phyloP scores from a whole-genome alignment of 2,888 invertebrate genomes.

The Hydrotaea cyrtoneurina region DNA sequence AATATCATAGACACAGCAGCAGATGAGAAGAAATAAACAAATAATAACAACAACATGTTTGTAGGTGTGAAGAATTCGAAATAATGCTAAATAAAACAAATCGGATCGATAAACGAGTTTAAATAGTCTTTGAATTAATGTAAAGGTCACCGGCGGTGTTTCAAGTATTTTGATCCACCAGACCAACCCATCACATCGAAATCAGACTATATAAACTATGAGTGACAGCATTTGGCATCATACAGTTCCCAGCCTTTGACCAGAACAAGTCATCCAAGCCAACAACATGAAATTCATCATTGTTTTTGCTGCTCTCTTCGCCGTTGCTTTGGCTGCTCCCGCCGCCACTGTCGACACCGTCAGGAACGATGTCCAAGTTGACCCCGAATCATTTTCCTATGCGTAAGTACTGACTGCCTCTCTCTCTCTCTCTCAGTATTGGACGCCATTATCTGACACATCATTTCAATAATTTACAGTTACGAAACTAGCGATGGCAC shows the following conservation, averaged over 20 bases:
- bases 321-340: slow-evolving; percentile 71
- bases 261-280: neutral
- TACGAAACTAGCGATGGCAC: slow-evolving; percentile 63
- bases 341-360: slow-evolving; percentile 52
- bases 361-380: slow-evolving; percentile 48
- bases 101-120: slow-evolving; percentile 21
- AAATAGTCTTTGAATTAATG: neutral
- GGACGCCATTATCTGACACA: neutral
- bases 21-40: neutral
- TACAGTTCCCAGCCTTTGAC: neutral
- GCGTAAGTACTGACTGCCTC: slow-evolving; percentile 41
- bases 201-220: neutral
- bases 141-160: slow-evolving; percentile 17
- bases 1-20: neutral
- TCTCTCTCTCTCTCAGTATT: neutral
- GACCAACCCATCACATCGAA: neutral
- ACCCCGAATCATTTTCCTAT: slow-evolving; percentile 53
- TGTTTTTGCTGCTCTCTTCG: slow-evolving; percentile 79
- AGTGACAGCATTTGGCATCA: neutral
- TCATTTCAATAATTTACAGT: slow-evolving; percentile 34
- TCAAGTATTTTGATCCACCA: neutral
- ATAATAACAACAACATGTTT: slow-evolving; percentile 8
- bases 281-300: slow-evolving; percentile 73
- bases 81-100: neutral
- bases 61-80: slow-evolving; percentile 22